A percentile compares a stretch with the other conserved stretches of the same genome.
Evolutionary conservation across 1,140 invertebrate genomes (phyloP).

Genomic region (Marisa cornuarietis): DNA sequence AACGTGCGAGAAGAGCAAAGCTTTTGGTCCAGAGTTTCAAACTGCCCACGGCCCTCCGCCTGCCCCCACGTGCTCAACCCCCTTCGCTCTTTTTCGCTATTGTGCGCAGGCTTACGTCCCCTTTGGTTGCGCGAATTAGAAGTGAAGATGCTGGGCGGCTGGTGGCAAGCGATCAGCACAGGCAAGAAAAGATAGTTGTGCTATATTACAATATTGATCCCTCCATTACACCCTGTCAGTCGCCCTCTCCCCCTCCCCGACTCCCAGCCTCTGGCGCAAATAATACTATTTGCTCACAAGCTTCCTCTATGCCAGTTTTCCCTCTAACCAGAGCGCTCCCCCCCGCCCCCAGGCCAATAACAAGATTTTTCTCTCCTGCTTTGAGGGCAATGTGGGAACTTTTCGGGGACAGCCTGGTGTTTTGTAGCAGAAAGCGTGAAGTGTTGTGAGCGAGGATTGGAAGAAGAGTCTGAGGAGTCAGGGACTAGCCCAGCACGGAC

Average conservation of each 20-base stretch:
- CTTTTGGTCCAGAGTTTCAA: no score
- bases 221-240: conserved; percentile 26
- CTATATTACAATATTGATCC: conserved; percentile 32
- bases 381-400: conserved; percentile 1
- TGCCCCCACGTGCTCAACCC: not conserved
- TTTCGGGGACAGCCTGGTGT: conserved; percentile 2
- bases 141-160: conserved; percentile 11
- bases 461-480: not conserved
- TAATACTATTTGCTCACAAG: conserved; percentile 32
- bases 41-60: not conserved
- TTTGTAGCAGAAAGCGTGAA: not conserved
- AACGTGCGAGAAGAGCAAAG: no score
- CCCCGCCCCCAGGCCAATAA: not conserved
- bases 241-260: not conserved
- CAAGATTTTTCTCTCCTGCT: conserved; percentile 10
- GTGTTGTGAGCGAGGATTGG: not conserved
- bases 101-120: not conserved
- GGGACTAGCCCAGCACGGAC: not conserved
- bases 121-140: not conserved
- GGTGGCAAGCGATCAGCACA: conserved; percentile 22
- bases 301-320: conserved; percentile 21
- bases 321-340: not conserved
- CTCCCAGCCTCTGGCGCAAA: conserved; percentile 19
- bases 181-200: conserved; percentile 26
- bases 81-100: not conserved